A percentile compares a stretch with the other conserved stretches of the same genome.
Conservation (phyloP, 2,797 vertebrate genomes). For the Crypturellus tataupa region DNA sequence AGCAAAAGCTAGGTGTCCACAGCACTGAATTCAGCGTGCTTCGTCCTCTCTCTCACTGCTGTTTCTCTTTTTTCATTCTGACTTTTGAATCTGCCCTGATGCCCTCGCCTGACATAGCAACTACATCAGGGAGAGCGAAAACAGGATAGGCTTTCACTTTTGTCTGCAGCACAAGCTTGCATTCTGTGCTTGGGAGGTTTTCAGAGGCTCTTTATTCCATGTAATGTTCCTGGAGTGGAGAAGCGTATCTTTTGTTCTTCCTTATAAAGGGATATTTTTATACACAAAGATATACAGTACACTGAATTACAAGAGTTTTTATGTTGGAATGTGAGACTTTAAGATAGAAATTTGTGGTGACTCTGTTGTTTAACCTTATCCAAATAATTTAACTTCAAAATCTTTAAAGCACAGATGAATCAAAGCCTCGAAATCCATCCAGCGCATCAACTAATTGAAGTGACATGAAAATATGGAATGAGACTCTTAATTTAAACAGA, state of each 20-base stretch:
- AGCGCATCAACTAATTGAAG: constrained; percentile 41
- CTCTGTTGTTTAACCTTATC: constrained; percentile 30
- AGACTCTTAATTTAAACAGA: constrained; percentile 43
- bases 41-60: background rate
- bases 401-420: constrained; percentile 30
- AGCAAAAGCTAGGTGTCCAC: background rate
- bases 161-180: constrained; percentile 77
- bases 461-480: constrained; percentile 30
- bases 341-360: constrained; percentile 42
- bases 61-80: constrained; percentile 35
- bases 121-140: constrained; percentile 65
- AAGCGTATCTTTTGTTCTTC: constrained; percentile 78
- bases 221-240: constrained; percentile 73
- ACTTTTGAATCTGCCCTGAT: constrained; percentile 64
- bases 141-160: constrained; percentile 77
- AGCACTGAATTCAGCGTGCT: background rate
- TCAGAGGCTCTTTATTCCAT: constrained; percentile 78
- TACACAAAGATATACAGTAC: constrained; percentile 77
- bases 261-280: constrained; percentile 79
- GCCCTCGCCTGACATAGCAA: constrained; percentile 73
- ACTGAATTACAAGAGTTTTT: constrained; percentile 69
- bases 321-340: constrained; percentile 55
- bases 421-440: constrained; percentile 48
- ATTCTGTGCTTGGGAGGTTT: constrained; percentile 74
- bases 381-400: constrained; percentile 60